Evolutionary conservation across 1,140 invertebrate genomes (phyloP).

Genomic region (Brachionus rubens): DNA sequence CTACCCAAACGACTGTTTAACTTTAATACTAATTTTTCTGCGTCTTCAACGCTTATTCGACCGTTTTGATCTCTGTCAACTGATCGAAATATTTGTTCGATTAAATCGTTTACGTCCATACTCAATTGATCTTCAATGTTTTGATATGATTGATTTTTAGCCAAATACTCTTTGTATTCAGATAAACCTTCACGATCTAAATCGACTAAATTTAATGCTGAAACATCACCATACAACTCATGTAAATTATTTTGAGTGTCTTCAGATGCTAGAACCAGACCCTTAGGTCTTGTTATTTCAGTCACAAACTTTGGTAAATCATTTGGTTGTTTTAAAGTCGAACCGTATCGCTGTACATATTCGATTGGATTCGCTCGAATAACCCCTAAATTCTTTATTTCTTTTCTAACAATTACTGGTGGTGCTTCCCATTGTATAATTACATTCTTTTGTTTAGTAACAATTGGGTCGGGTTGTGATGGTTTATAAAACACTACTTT

Average conservation of each 20-base stretch:
- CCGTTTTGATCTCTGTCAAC: constrained; percentile 34
- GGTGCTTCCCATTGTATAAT: constrained; percentile 44
- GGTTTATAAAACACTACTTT: constrained; percentile 18
- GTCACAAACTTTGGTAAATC: neutral
- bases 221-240: constrained; percentile 24
- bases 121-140: neutral
- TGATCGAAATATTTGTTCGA: constrained; percentile 25
- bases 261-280: constrained; percentile 16
- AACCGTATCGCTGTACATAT: constrained; percentile 33
- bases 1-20: constrained; percentile 10
- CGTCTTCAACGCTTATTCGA: constrained; percentile 22
- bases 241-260: constrained; percentile 29
- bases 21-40: constrained; percentile 32
- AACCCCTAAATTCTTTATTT: constrained; percentile 43
- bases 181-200: constrained; percentile 35
- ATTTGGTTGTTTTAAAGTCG: constrained; percentile 7
- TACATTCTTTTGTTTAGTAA: constrained; percentile 23
- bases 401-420: constrained; percentile 10
- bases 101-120: constrained; percentile 6
- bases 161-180: constrained; percentile 33
- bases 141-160: too few species aligned
- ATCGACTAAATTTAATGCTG: constrained; percentile 9
- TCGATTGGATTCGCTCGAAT: constrained; percentile 27
- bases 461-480: neutral
- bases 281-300: constrained; percentile 18